Evolutionary conservation across 1,140 invertebrate genomes (phyloP), one percentile per base, ranked within the genome.

Genomic region (Hesperophylax magnus): DNA sequence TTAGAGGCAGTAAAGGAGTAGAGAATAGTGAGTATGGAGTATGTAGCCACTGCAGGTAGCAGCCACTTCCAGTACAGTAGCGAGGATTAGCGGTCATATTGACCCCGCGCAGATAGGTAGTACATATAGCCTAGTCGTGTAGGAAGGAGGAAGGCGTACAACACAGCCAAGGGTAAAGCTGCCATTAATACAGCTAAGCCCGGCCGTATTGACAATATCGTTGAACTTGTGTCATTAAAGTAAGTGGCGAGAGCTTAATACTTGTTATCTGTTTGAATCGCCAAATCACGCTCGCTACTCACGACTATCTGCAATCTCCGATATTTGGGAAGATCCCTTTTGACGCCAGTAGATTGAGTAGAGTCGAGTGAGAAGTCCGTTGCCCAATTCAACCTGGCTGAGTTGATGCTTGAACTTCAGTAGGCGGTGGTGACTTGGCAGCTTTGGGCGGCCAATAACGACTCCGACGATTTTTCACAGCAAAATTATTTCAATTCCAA

Each of bases 221-320:
- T 76, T 60, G 72, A 76, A 76, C 72, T 76, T 58, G 72, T 20
- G 54, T 34, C 56, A 76, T 76, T 76, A 76, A 76, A 58, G 20
- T 56, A 75, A 58, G 72, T 76, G 65, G 31, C 20, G 34, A 60
- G 56, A 60, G 65, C 65, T 52, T n/a, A 5, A 69, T 39, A 69
- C 65, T 69, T 69, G 17, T 69, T 69, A 69, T 52, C 34, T 69
- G 69, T 20, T 52, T 22, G 52, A 53, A 72, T 72, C 69, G 27
- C 69, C 53, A 53, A 22, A 34, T 67, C 63, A 34, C 63, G 14
- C 27, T 47, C 17, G 31, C 52, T n/a, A 34, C 17, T n/a, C 65
- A 20, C 6, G 65, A 15, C 7, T 17, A 17, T 69, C 39, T 67
- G 2, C 17, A 8, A 69, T 69, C 65, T 34, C 31, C 31, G 39